Base-by-base conservation (phyloP, 2,888 invertebrate species). In the Drosophila dives region DNA sequence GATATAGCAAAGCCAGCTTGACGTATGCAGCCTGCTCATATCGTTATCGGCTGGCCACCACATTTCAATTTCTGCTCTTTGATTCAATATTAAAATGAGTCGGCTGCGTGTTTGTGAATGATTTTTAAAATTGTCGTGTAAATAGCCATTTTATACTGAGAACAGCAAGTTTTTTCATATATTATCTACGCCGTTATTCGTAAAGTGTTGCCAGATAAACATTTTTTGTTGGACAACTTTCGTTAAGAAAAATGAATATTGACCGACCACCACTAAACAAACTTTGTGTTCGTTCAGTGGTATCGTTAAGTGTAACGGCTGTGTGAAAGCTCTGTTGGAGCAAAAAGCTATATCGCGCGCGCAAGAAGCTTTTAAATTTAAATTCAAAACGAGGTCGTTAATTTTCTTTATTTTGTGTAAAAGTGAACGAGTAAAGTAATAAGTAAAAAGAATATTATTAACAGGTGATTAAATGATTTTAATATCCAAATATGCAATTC, bases 31-130 rank as follows among this genome's bases (percentile, higher is more conserved):
- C 36, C 12, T 3, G 2, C 15, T 0, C 5, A 2, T 32, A 2
- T 26, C 15, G 11, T 0, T 64, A 60, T 75, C 78, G 62, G 10
- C 15, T 1, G 6, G 38, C 73, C 73, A 3, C 73, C 77, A 55
- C 65, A 63, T 32, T 23, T 51, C 2, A 11, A 4, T 2, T 15
- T 29, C n/a, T 17, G 15, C 7, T n/a, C 1, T 12, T 5, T 51
- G 7, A 8, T 2, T 45, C 2, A 1, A 3, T 0, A 0, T 23
- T 38, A 2, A n/a, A 2, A 5, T 11, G 26, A 10, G 3, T 26
- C n/a, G n/a, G 12, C 26, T n/a, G 17, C 3, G 6, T 20, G 8
- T 3, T 6, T 11, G 33, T n/a, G 3, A 4, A 12, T 12, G 12
- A 8, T 36, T 4, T 1, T 26, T 12, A n/a, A 10, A 15, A 17